phyloP scores from a whole-genome alignment of 2,888 invertebrate species.

The Eumacrocentrus americanus region DNA sequence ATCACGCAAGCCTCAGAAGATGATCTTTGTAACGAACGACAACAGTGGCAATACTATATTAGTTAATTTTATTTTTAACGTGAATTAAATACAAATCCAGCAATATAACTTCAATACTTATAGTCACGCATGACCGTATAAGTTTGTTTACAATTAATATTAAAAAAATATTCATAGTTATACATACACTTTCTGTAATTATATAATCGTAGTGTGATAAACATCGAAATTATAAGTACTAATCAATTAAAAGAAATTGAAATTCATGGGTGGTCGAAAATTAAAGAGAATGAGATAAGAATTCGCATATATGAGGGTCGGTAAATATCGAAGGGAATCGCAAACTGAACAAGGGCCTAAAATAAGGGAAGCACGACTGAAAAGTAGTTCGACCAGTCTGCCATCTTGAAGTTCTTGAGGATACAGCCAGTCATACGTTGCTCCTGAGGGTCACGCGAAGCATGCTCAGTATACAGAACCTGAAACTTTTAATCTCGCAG shows the following conservation, averaged over 20 bases:
- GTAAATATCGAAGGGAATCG: conserved; percentile 21
- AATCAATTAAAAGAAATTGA: conserved; percentile 3
- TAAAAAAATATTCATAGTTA: no score
- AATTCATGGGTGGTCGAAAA: background rate
- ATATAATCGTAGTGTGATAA: no score
- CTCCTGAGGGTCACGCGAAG: no score
- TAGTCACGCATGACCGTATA: no score
- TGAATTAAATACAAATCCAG: conserved; percentile 5
- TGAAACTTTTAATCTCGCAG: no score
- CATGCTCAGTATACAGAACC: no score
- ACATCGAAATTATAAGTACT: no score
- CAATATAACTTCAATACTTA: no score
- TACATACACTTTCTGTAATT: no score
- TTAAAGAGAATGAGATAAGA: background rate
- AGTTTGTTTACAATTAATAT: no score
- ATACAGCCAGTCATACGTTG: conserved; percentile 22
- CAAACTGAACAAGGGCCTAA: conserved; percentile 30
- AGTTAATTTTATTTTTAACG: conserved; percentile 3
- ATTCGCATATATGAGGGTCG: conserved; percentile 5
- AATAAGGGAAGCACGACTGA: conserved; percentile 35
- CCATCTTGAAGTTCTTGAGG: conserved; percentile 42
- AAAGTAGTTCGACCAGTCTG: conserved; percentile 47
- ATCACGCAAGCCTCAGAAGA: conserved; percentile 40
- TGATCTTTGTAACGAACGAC: background rate
- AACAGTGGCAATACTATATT: conserved; percentile 14